A percentile compares a stretch with the other conserved stretches of the same genome.
These are phyloP conservation scores for Candoia aspera DNA, from an alignment of 2,113 vertebrate species.

Conservation along the genomic window DNA sequence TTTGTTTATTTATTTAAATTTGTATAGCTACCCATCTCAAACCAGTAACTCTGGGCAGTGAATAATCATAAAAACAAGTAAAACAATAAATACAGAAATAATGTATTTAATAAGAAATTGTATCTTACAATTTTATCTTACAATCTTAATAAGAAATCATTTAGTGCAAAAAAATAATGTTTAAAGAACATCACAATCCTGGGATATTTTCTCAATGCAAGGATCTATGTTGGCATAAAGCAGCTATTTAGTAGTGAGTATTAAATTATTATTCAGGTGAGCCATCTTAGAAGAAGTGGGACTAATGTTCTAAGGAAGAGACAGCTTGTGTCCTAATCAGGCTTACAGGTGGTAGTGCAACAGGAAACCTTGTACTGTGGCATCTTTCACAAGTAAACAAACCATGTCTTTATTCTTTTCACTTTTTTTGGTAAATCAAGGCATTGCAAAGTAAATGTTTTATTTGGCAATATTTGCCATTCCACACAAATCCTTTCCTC, in stretches of 20 bases:
- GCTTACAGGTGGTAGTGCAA: not conserved
- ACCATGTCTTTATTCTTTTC: not conserved
- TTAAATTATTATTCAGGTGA: not conserved
- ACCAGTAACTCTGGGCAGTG: too few species aligned
- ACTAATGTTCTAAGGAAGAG: not conserved
- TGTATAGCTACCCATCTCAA: too few species aligned
- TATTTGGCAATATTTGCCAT: constrained; percentile 32
- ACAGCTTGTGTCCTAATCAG: not conserved
- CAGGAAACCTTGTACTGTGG: not conserved
- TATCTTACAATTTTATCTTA: too few species aligned
- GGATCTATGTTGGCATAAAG: not conserved
- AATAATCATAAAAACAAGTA: too few species aligned
- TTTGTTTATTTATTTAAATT: not conserved
- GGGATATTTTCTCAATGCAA: not conserved
- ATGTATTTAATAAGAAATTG: too few species aligned
- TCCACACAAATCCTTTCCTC: not conserved
- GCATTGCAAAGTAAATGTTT: constrained; percentile 11
- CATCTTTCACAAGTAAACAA: constrained; percentile 8
- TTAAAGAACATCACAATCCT: not conserved
- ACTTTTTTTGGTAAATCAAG: not conserved
- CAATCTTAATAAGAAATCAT: too few species aligned
- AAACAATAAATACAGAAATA: too few species aligned
- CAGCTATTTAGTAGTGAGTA: not conserved
- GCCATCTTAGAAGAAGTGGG: not conserved
- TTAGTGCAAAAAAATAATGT: not conserved